Base-by-base conservation (phyloP, 2,113 vertebrate genomes). In the Centrocercus urophasianus region DNA sequence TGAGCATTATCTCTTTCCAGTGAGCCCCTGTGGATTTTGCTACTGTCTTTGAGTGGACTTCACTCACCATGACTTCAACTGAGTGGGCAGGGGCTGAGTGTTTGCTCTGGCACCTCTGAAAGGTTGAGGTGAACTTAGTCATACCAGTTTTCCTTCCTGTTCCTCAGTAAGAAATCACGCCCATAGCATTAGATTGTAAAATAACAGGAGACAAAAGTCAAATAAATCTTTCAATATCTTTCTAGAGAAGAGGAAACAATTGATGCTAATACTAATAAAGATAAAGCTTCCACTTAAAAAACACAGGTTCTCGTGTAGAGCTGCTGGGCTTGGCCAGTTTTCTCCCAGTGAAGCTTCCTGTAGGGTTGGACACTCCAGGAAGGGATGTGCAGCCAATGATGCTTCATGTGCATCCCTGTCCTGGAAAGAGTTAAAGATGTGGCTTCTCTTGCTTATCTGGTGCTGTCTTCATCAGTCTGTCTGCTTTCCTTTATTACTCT, bases 121-220 rank as follows among this genome's bases (percentile, higher is more conserved):
- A 94, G 88, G 83, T 90, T 67, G 10, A 63, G 38, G n/a, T 76
- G 48, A 86, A 40, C 72, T 90, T 77, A 86, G 61, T 88, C 88
- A 93, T n/a, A 78, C 21, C 12, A 18, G 48, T 74, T 25, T 71
- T 74, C 79, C 32, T 80, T 85, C 48, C 40, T 85, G 72, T 70
- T 40, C 40, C 74, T 76, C 48, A 34, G 36, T 20, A 61, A 71
- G 48, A 93, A 91, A 86, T 67, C 61, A 34, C 65, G 78, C 69
- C 6, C 6, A 0, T 27, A 36, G 21, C 6, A 2, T 48, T n/a
- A 11, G 36, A 27, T 19, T 1, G 0, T 48, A 19, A 91, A 54
- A 16, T 38, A 81, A 1, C 14, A 32, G 19, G n/a, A 74, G 21
- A 67, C 43, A 64, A 54, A 82, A 67, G 77, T 15, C 45, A 59